Base-by-base conservation (phyloP, 2,888 invertebrate genomes). In the Eristalinus aeneus region DNA sequence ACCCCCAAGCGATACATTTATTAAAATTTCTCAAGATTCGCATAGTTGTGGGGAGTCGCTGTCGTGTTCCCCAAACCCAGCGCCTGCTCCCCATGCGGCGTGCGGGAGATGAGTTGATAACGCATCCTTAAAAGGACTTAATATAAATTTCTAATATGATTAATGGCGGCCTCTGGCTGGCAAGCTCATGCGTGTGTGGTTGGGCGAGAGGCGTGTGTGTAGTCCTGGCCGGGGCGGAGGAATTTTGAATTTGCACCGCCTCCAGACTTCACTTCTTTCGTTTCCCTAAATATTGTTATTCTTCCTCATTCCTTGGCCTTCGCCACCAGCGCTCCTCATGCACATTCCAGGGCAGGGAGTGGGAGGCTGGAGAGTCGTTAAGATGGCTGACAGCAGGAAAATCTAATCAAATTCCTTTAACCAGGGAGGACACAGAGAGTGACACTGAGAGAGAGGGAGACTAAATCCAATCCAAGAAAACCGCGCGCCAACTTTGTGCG, bases 131-230 rank as follows among this genome's bases (percentile, higher is more conserved):
- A 65, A 71, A 86, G 82, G 71, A 86, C 74, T 82, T 86, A 82
- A 86, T 86, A 86, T 82, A 86, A 73, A 86, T 86, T 86, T 77
- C 74, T 86, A 86, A 86, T 78, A 78, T 86, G 86, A 86, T 86
- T 86, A 86, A 86, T 86, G 77, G 77, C 77, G 71, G 61, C 86
- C 82, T 27, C 34, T 46, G 82, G 82, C 32, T 60, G 60, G 2
- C 27, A 5, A 27, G 2, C 27, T 3, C 39, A n/a, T 39, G 36
- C 20, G 31, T 54, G 65, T 69, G 63, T 63, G 61, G 60, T 39
- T 23, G n/a, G 60, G 10, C 71, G 12, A n/a, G n/a, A 23, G 46
- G 31, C 53, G 67, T 71, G 61, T 73, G 32, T 73, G 27, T 27
- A 27, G 27, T 74, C 46, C 71, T 71, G 60, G 64, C 56, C 65